Evolutionary conservation across 35 echinoderm and acorn worm species (phyloP).

Genomic region (Hemicentrotus pulcherrimus): DNA sequence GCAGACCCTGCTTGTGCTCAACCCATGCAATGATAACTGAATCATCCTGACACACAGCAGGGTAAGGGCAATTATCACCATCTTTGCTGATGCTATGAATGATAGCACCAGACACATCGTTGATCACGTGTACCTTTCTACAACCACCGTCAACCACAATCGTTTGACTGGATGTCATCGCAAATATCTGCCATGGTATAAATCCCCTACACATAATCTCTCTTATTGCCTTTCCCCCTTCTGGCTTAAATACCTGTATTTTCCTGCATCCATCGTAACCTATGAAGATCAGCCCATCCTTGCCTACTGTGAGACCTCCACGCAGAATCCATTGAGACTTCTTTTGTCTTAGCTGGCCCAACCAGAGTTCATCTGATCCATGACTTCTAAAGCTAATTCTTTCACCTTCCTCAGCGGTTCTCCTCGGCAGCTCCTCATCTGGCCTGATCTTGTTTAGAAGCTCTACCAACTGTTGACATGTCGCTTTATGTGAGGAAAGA

Average conservation of each 20-base stretch:
- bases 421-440: no score
- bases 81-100: background rate
- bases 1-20: background rate
- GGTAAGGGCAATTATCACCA: background rate
- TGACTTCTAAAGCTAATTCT: no score
- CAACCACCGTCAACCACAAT: background rate
- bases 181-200: background rate
- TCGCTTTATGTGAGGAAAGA: no score
- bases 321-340: no score
- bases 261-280: background rate
- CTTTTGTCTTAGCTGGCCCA: no score
- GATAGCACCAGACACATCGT: background rate
- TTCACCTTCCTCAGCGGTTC: no score
- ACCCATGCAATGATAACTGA: conserved; percentile 25
- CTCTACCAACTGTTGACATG: no score
- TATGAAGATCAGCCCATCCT: background rate
- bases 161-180: background rate
- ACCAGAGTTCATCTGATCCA: no score
- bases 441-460: no score
- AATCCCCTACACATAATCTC: background rate
- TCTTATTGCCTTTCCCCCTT: background rate
- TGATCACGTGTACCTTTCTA: background rate
- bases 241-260: background rate
- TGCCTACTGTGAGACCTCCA: background rate
- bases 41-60: conserved; percentile 17